phyloP scores from a whole-genome alignment of 2,113 vertebrate species.

The Pangasianodon hypophthalmus region DNA sequence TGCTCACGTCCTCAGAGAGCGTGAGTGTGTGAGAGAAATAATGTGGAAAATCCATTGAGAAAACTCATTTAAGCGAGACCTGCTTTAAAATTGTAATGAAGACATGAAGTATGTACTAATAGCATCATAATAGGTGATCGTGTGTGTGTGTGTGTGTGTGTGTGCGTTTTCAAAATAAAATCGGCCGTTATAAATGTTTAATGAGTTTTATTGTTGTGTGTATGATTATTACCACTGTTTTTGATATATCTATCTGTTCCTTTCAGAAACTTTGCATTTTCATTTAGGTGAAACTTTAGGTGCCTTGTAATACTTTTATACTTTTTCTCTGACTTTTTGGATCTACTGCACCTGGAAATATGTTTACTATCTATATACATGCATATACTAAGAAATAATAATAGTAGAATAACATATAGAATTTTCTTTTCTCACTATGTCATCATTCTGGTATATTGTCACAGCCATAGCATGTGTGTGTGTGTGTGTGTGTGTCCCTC shows the following conservation, averaged over 20 bases:
- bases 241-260: background rate
- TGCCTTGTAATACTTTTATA: background rate
- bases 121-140: background rate
- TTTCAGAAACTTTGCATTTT: background rate
- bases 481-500: slow-evolving; percentile 29
- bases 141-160: background rate
- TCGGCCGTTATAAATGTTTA: background rate
- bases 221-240: background rate
- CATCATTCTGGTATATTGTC: background rate
- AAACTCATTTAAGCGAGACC: slow-evolving; percentile 44
- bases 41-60: slow-evolving; percentile 46
- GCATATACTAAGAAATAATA: background rate
- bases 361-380: background rate
- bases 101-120: slow-evolving; percentile 23
- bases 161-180: slow-evolving; percentile 62
- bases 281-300: background rate
- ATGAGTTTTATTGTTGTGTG: background rate
- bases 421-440: background rate
- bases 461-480: background rate
- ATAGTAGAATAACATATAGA: background rate
- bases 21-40: slow-evolving; percentile 21
- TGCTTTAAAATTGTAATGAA: slow-evolving; percentile 31
- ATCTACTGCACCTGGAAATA: background rate
- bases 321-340: background rate
- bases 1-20: slow-evolving; percentile 32